phyloP scores from a whole-genome alignment of 2,797 vertebrate species.

The Rallus crepitans region DNA sequence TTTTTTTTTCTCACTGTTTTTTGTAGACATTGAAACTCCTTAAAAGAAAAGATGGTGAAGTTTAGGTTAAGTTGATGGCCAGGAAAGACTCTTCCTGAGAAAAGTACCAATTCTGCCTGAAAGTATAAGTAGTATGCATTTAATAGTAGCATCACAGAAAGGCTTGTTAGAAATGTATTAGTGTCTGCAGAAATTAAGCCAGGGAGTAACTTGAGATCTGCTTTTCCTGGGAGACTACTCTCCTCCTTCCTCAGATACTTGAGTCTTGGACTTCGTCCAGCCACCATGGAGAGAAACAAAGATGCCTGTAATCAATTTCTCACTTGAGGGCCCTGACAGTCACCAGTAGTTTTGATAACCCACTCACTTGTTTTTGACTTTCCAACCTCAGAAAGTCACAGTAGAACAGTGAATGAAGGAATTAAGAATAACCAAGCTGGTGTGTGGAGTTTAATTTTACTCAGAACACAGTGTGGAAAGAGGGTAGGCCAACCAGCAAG shows the following conservation, averaged over 20 bases:
- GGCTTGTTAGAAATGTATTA: neutral
- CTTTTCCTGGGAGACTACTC: conserved; percentile 13
- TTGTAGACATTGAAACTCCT: neutral
- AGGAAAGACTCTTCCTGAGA: neutral
- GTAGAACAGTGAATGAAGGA: conserved; percentile 2
- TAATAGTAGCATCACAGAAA: neutral
- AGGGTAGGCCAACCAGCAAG: neutral
- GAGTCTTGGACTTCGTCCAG: conserved; percentile 39
- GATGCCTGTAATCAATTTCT: neutral
- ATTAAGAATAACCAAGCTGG: conserved; percentile 22
- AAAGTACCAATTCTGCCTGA: neutral
- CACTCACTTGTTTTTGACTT: conserved; percentile 7
- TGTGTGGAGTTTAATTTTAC: neutral
- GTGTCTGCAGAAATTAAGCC: conserved; percentile 31
- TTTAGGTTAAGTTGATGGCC: neutral
- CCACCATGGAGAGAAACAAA: conserved; percentile 8
- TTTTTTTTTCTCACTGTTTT: neutral
- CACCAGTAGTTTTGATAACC: neutral
- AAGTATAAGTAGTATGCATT: neutral
- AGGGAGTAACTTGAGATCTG: conserved; percentile 3
- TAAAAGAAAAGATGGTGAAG: neutral
- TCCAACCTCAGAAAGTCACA: neutral
- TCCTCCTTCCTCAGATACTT: conserved; percentile 16
- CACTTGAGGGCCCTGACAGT: neutral
- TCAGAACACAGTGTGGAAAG: neutral